A percentile compares a stretch with the other conserved stretches of the same genome.
phyloP scores from a whole-genome alignment of 64 coral and sea anemone genomes.

The Stylophora pistillata region DNA sequence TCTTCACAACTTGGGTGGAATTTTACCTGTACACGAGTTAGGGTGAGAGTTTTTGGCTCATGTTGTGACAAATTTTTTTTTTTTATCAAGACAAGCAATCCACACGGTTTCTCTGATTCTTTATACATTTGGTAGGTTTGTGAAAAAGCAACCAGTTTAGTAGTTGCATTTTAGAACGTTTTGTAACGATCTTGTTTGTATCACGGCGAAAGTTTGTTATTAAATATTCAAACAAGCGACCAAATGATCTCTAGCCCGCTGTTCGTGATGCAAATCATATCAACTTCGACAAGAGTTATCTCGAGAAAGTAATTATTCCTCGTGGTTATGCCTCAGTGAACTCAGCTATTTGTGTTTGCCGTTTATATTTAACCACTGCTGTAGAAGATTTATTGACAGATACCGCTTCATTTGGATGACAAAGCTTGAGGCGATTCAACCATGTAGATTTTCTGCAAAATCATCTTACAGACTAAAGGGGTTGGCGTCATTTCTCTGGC shows the following conservation, averaged over 20 bases:
- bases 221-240: slow-evolving; percentile 6
- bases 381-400: not conserved
- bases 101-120: too few relatives aligned
- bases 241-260: not conserved
- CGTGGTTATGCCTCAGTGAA: slow-evolving; percentile 10
- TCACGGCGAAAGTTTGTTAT: slow-evolving; percentile 1
- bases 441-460: not conserved
- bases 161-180: not conserved
- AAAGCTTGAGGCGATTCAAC: not conserved
- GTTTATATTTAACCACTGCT: not conserved
- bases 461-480: too few relatives aligned
- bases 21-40: not conserved
- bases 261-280: not conserved
- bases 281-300: not conserved
- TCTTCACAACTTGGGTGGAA: not conserved
- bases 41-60: not conserved
- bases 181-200: not conserved
- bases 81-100: not conserved
- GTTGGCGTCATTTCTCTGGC: too few relatives aligned
- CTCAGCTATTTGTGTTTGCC: not conserved
- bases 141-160: too few relatives aligned
- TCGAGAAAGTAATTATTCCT: not conserved
- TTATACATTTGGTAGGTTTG: not conserved
- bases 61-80: not conserved
- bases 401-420: not conserved